These are phyloP conservation scores for Poecilia wingei DNA, from an alignment of 2,797 vertebrate species.

Conservation along the genomic window DNA sequence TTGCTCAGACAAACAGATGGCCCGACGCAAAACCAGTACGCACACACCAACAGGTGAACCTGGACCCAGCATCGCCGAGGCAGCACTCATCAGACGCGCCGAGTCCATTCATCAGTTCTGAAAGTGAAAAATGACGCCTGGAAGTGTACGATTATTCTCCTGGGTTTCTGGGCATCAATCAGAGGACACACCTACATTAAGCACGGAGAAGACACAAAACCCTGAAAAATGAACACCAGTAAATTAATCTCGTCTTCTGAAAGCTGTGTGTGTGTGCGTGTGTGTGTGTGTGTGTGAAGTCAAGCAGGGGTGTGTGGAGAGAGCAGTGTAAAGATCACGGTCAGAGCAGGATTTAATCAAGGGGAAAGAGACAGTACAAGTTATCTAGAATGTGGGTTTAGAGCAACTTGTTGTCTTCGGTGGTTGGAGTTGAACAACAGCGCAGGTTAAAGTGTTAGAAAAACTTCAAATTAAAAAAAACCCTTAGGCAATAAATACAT, in stretches of 20 bases:
- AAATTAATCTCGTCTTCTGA: conserved; percentile 71
- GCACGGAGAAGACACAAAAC: conserved; percentile 54
- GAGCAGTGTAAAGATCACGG: conserved; percentile 65
- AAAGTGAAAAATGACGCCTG: conserved; percentile 78
- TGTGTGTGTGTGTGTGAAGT: conserved; percentile 22
- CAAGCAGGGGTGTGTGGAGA: conserved; percentile 53
- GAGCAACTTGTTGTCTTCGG: conserved; percentile 25
- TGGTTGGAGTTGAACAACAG: conserved; percentile 22
- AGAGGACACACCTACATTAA: conserved; percentile 63
- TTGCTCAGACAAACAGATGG: conserved; percentile 45
- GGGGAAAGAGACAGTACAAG: conserved; percentile 38
- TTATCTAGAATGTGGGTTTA: conserved; percentile 25
- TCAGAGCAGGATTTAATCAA: conserved; percentile 75
- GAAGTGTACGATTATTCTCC: conserved; percentile 77
- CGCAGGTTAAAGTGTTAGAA: neutral
- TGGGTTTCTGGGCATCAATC: conserved; percentile 71
- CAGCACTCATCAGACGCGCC: conserved; percentile 65
- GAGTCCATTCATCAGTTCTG: conserved; percentile 70
- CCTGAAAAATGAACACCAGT: conserved; percentile 74
- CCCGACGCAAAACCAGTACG: conserved; percentile 28
- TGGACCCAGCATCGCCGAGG: conserved; percentile 64
- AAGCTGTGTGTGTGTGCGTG: conserved; percentile 44
- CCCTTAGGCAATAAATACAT: neutral
- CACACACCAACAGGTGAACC: conserved; percentile 58
- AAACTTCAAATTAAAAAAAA: neutral